A percentile compares a stretch with the other conserved stretches of the same genome.
phyloP scores from a whole-genome alignment of 2,113 vertebrate genomes.

The Manacus vitellinus region DNA sequence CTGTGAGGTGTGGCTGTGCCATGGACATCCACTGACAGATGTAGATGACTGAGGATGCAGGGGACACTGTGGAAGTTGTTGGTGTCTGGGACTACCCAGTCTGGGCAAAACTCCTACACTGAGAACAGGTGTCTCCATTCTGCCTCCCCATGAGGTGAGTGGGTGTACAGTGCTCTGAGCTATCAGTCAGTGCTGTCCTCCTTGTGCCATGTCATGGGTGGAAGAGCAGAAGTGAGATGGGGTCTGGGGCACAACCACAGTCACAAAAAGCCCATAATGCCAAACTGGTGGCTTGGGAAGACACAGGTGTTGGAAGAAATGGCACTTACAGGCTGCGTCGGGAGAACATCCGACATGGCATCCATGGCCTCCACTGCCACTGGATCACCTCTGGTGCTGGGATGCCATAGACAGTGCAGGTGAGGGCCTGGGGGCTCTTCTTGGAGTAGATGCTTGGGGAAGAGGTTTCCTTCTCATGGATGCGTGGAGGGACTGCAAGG shows the following conservation, averaged over 20 bases:
- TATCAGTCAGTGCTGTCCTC: neutral
- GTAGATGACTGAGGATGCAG: neutral
- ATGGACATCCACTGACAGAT: neutral
- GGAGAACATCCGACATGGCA: conserved; percentile 85
- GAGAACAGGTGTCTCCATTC: neutral
- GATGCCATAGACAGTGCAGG: conserved; percentile 89
- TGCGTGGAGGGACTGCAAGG: conserved; percentile 87
- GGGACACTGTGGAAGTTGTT: neutral
- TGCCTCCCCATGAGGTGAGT: neutral
- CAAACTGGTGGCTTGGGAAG: neutral
- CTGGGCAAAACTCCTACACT: neutral
- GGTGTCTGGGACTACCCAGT: neutral
- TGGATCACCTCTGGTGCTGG: conserved; percentile 82
- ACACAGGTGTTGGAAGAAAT: neutral
- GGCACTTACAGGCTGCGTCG: conserved; percentile 84
- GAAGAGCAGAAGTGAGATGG: rapidly evolving
- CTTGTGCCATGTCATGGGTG: neutral
- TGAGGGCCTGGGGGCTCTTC: conserved; percentile 89
- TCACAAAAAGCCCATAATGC: neutral
- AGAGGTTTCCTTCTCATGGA: conserved; percentile 93
- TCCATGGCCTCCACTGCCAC: conserved; percentile 96
- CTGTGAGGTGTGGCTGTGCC: neutral
- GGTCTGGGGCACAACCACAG: rapidly evolving
- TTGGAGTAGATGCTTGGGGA: conserved; percentile 88
- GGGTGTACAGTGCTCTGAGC: neutral